Evolutionary conservation across 2,888 invertebrate genomes (phyloP).

Genomic region (Campoplex capitator): DNA sequence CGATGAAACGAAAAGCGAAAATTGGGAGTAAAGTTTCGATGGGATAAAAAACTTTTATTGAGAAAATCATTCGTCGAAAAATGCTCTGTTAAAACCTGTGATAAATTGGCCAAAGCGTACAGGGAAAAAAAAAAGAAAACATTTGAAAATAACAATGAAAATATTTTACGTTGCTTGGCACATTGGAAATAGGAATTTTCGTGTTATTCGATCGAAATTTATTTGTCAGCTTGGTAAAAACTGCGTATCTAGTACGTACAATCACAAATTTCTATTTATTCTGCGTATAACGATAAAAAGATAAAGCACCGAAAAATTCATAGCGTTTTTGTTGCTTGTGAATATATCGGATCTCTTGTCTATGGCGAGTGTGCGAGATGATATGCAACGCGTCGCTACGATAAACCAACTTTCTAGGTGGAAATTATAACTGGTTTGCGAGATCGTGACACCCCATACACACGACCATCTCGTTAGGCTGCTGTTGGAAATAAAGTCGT

Average conservation of each 20-base stretch:
- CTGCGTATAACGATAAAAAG: not conserved
- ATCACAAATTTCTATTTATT: not conserved
- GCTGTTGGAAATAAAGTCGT: slow-evolving; percentile 63
- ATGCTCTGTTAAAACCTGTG: not conserved
- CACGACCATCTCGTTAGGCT: slow-evolving; percentile 38
- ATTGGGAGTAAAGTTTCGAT: not conserved
- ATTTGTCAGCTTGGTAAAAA: slow-evolving; percentile 48
- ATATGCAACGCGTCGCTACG: slow-evolving; percentile 33
- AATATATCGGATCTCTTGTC: slow-evolving; percentile 18
- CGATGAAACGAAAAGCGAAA: not conserved
- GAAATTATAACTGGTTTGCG: slow-evolving; percentile 66
- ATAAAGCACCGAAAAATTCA: slow-evolving; percentile 9
- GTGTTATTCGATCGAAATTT: slow-evolving; percentile 21
- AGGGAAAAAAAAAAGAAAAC: not conserved
- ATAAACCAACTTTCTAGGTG: slow-evolving; percentile 67
- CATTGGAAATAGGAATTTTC: not conserved
- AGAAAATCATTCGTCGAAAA: not conserved
- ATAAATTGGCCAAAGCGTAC: not conserved
- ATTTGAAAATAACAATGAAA: not conserved
- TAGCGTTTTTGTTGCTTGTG: not conserved
- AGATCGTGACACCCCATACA: slow-evolving; percentile 56
- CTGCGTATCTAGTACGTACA: not conserved
- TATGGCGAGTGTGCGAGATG: slow-evolving; percentile 15
- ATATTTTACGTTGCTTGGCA: not conserved
- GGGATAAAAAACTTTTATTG: not conserved